Evolutionary conservation across 2,888 invertebrate genomes (phyloP), one percentile per base, ranked within the genome.

Genomic region (Trissolcus brochymenae): DNA sequence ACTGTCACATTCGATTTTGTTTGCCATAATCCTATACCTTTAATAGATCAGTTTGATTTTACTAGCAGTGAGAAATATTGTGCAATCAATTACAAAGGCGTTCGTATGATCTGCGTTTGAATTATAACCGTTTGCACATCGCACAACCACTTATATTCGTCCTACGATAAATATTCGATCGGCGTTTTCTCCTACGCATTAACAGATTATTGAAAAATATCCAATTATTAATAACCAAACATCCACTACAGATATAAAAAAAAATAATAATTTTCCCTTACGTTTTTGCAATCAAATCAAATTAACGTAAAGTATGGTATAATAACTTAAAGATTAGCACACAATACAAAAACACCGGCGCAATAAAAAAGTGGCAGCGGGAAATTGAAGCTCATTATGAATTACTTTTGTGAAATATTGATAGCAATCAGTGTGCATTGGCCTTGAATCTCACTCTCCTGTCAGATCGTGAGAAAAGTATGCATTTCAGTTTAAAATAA

Each of bases 391-490:
- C 46, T 54, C 64, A 46, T 59, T 64, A 57, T 41, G 54, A 57
- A 59, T 53, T 65, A 59, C 55, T 60, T 73, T 49, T 59, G 51
- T 53, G 50, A 72, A 53, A 60, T 59, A 65, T 49, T 43, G 55
- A 73, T 66, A 25, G 35, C 19, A 41, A 61, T 73, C 66, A 25
- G 41, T 64, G 57, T 57, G 21, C 67, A 67, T 62, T 67, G 74
- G 64, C 74, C 67, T 74, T 74, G 67, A 49, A 66, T 61, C 56
- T 43, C 61, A 60, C 50, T 67, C 50, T 11, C 4, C 35, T 35
- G 6, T 35, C 9, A 1, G 53, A 67, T 62, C 67, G 57, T 67
- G 62, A 74, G 65, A 72, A 72, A 25, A 51, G 49, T 35, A 46
- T 64, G 59, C 51, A 59, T 49, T 9, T 35, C 4, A 29, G 29